Evolutionary conservation across 2,797 vertebrate genomes (phyloP), one percentile per base, ranked within the genome.

Genomic region (Buphagus erythrorhynchus): DNA sequence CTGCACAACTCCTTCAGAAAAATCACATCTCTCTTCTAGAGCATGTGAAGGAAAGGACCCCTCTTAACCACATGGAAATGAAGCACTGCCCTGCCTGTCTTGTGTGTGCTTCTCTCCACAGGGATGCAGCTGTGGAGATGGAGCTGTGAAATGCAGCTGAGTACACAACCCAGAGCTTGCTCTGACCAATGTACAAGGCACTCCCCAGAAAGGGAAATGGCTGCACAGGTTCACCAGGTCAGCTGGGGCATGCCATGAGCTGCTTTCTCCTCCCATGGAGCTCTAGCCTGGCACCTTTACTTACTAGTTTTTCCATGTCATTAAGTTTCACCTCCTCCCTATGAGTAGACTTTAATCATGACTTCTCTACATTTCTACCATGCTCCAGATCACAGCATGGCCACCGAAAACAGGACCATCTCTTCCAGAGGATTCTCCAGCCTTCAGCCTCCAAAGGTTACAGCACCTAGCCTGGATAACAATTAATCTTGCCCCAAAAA

Each of bases 401-500:
- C 31, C 40, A 63, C 24, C 22, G 66, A 54, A 57, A 85, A 5
- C 11, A 82, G 31, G 21, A 52, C 28, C 20, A 16, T 43, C 43
- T 73, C 21, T 82, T 79, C 43, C n/a, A 42, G 54, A 48, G 21
- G 49, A 68, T 89, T 87, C 74, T 62, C 26, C 2, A 1, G 11
- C 18, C 31, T 25, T 19, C 31, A 62, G 21, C 15, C 45, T 80
- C n/a, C 22, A 59, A 78, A 77, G 13, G 3, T 67, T 51, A 46
- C 13, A 86, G 29, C 13, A 63, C 26, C 38, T 20, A 74, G 36
- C 8, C 20, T 45, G 8, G n/a, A 17, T 36, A 77, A 21, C 11
- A 42, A 29, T 18, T 16, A 3, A 20, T 43, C 33, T 55, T 43
- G 17, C 3, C 1, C 0, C 0, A 2, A 38, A 61, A 86, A 46